Base-by-base conservation (phyloP, 2,113 vertebrate genomes). In the Thermophis baileyi region DNA sequence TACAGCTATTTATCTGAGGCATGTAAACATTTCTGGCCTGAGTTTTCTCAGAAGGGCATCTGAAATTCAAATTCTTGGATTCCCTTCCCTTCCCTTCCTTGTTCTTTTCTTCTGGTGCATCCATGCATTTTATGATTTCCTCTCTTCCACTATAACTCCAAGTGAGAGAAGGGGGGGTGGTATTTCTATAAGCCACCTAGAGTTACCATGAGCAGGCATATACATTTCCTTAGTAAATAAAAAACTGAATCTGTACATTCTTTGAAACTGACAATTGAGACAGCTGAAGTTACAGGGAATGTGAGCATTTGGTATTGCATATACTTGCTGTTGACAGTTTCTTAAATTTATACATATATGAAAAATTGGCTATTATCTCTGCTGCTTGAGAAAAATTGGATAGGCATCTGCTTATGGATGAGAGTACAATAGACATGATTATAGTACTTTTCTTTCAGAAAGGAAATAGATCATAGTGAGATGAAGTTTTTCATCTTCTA, bases 391-490 rank as follows among this genome's bases (percentile, higher is more conserved):
- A 24, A n/a, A 50, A 57, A 25, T 57, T 40, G n/a, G 55, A 63
- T 89, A 24, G 89, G 24, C 49, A 50, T 90, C 30, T 85, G 91
- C 91, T 47, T 4, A 46, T 27, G 40, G 50, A 14, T 92, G 47
- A 85, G 0, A 46, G 27, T 57, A 40, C 35, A 81, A 8, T 81
- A 89, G 92, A 92, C 89, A 81, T 88, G 90, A 86, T 86, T 49
- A 51, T 93, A 60, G 9, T 10, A 30, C 44, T 0, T 16, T 89
- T 81, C 53, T 69, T 94, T 51, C 63, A 20, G 24, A 93, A 57
- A 92, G 94, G 94, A 95, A 94, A 20, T 60, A 44, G 24, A 30
- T 86, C 53, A 89, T 85, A 3, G 91, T 20, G 57, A 60, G 35
- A 63, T 6, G 55, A 53, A 24, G 46, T 44, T 12, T 93, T 74